Base-by-base conservation (phyloP, 2,113 vertebrate genomes). In the Poeciliopsis retropinna region DNA sequence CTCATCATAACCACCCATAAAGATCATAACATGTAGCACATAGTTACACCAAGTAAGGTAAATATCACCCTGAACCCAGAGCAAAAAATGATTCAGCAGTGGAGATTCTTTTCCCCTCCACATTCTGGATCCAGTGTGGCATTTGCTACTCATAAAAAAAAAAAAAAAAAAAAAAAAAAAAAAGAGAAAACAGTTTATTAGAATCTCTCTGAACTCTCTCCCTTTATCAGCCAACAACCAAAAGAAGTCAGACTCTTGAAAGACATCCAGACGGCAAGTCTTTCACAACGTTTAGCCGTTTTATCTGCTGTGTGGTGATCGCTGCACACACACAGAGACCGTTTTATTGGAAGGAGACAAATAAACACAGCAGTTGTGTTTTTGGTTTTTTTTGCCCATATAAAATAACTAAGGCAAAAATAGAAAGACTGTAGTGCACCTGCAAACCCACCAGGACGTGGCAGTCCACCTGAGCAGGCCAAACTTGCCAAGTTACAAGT, bases 41-140 rank as follows among this genome's bases (percentile, higher is more conserved):
- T 32, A 6, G 9, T 4, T 32, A 17, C 19, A 57, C 75, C 61
- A 77, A 64, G 67, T 65, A 70, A 39, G 75, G 75, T 27, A 39
- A 64, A n/a, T 34, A 25, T 57, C 29, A 32, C 10, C 51, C 15
- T 25, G 11, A 8, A n/a, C 27, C 4, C 41, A 47, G 28, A 19
- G 39, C 39, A 17, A 57, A 17, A 30, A 25, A 27, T 25, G 31
- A 37, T 34, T 31, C 19, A 72, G 32, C 32, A 67, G 30, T 66
- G 32, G 31, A 60, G 17, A n/a, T 32, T 30, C 13, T 44, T 13
- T 11, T 8, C 25, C 39, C 39, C 39, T 32, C 15, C 51, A 22
- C 10, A 22, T 47, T 5, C 9, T 60, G 31, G 34, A 27, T n/a
- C 5, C 6, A 37, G 4, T 7, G 28, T n/a, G 30, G 30, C 15